Conservation (phyloP, 2,797 vertebrate species). For the Hydrocynus forskahlii region DNA sequence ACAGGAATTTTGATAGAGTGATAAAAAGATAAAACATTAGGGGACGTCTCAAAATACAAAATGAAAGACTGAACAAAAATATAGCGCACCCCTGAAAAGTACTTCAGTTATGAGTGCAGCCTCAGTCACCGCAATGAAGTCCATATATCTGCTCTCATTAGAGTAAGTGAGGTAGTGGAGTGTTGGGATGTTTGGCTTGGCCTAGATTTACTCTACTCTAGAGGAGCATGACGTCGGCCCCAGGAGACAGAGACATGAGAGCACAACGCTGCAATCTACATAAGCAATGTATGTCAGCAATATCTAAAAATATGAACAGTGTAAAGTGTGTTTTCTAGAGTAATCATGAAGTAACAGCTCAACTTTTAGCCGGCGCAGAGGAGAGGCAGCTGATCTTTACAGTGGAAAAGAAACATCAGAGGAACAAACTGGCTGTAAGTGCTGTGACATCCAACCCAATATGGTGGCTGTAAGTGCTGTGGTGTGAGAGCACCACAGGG, state of each 20-base stretch:
- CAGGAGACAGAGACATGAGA: constrained; percentile 23
- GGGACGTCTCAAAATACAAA: not conserved
- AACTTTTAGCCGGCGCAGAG: not conserved
- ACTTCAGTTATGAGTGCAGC: constrained; percentile 11
- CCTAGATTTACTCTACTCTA: constrained; percentile 39
- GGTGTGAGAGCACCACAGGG: not conserved
- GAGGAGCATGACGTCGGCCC: constrained; percentile 9
- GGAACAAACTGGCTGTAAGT: not conserved
- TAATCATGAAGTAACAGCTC: not conserved
- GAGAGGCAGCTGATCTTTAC: not conserved
- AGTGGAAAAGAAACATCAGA: not conserved
- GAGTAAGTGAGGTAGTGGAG: constrained; percentile 1
- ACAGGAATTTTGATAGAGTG: not conserved
- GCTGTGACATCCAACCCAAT: not conserved
- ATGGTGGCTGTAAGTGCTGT: not conserved
- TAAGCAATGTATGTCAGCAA: constrained; percentile 26
- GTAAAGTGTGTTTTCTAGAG: not conserved
- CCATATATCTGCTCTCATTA: constrained; percentile 42
- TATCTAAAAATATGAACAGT: constrained; percentile 29
- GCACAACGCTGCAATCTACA: constrained; percentile 22
- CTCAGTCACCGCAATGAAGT: constrained; percentile 10
- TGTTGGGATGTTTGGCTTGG: constrained; percentile 28
- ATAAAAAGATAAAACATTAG: not conserved
- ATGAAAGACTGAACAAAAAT: not conserved
- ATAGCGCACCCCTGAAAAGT: not conserved